Percentiles rank a stretch among this genome's conserved stretches.
Evolutionary conservation across 2,113 vertebrate genomes (phyloP).

Genomic region (Microtus ochrogaster): DNA sequence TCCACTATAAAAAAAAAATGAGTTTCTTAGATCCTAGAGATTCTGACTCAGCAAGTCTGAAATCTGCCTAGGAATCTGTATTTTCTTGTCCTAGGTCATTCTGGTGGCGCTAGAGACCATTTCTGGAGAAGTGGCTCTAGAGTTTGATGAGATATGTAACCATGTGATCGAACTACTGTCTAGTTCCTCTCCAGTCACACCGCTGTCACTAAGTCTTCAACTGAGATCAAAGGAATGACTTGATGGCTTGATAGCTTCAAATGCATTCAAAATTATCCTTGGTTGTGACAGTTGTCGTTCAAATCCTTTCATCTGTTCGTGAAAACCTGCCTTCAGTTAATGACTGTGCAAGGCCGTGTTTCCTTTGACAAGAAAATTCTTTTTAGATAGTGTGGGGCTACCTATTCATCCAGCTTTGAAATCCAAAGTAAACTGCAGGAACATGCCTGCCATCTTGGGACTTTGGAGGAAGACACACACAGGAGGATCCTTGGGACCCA

Average conservation of each 20-base stretch:
- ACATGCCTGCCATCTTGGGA: background rate
- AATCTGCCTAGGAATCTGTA: background rate
- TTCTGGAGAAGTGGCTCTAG: background rate
- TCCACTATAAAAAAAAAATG: background rate
- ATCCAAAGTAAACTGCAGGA: background rate
- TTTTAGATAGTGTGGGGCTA: background rate
- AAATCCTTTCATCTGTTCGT: conserved; percentile 43
- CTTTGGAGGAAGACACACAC: background rate
- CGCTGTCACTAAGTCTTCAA: background rate
- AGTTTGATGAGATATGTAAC: background rate
- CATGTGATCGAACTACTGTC: background rate
- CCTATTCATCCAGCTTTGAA: conserved; percentile 45
- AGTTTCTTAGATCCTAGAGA: conserved; percentile 13
- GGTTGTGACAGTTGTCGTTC: background rate
- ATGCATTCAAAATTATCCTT: conserved; percentile 34
- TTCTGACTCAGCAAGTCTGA: background rate
- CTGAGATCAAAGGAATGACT: background rate
- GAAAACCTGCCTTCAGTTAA: background rate
- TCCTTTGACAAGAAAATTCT: background rate
- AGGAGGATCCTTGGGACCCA: background rate
- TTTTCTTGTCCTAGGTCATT: conserved; percentile 1
- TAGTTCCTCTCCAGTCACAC: background rate
- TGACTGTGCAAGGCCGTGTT: background rate
- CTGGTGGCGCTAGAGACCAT: background rate
- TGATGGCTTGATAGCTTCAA: conserved; percentile 22